Base-by-base conservation (phyloP, 2,113 vertebrate species). In the Microtus pennsylvanicus region DNA sequence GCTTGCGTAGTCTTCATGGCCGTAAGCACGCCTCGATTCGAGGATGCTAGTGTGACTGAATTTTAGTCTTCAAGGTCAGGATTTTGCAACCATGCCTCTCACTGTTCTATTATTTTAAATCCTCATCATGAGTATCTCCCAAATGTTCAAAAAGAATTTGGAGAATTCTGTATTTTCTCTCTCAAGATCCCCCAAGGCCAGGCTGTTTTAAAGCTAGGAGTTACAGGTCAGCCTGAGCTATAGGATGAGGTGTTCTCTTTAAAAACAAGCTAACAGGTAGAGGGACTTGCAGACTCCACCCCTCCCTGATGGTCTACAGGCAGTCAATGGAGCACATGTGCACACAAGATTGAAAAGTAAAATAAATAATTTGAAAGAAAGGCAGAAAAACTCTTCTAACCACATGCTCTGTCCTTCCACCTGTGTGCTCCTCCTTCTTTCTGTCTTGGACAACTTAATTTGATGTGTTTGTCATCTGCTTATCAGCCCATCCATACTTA, bases 91-190 rank as follows among this genome's bases (percentile, higher is more conserved):
- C 52, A 55, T 55, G 52, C 52, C 52, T 55, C 12, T 88, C n/a
- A 26, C 50, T 94, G 50, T 7, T 42, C 45, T 87, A 24, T 89
- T 75, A 80, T 95, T 94, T 93, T 92, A 87, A 93, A 91, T 55
- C 80, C 52, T 94, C 28, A 30, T 70, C 16, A 21, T 38, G 17
- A 35, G 1, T 82, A 61, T 90, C 95, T 96, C 89, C 19, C 55
- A 87, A 69, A 93, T 33, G 16, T 50, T 77, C 45, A 35, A 7
- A 83, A 96, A 28, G n/a, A 55, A 24, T 33, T 91, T 87, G 19
- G 65, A 80, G 17, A 24, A 76, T 74, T 93, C 12, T 75, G 35
- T 76, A 93, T 89, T 72, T 93, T 87, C 24, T 85, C 38, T 47
- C 9, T 91, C 67, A 67, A 67, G 47, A 63, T 65, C 13, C 33